Base-by-base conservation (phyloP, 2,888 invertebrate species). In the Halictus quadricinctus region DNA sequence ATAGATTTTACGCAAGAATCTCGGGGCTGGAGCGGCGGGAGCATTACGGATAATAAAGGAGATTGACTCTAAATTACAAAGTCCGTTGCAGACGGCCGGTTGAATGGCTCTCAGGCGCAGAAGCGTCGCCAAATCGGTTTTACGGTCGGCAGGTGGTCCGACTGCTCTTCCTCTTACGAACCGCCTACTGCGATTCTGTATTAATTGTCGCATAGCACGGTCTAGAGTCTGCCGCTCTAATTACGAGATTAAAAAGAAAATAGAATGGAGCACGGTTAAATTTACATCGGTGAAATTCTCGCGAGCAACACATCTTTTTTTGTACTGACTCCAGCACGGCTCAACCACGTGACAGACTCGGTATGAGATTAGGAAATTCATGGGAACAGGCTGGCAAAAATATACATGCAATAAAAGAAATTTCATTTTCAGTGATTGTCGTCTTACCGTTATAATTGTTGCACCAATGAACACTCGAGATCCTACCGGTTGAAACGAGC, bases 41-140 rank as follows among this genome's bases (percentile, higher is more conserved):
- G 90, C 89, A 91, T 91, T 91, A 92, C 88, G 88, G 90, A 91
- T 92, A 91, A 92, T 93, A 91, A 92, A 92, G 91, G 91, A 92
- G 91, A 93, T 93, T 92, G 91, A 89, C 92, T 91, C 89, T 92
- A 93, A 93, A 93, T 93, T 93, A 93, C 91, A 90, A 93, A 92
- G 93, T 93, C 93, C 90, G 91, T 84, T 92, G 91, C 93, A 93
- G 93, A 92, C 88, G 86, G 84, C 83, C 86, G 91, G 91, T 90
- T 93, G 92, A 93, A 91, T 92, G 89, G 88, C 92, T 92, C 91
- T 93, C 90, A 90, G 89, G 89, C 90, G 88, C 91, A 92, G 91
- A 90, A 88, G 80, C 84, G 87, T 90, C 88, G 90, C 86, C 88
- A 87, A 91, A 90, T 91, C 88, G 89, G 87, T 88, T 89, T 88